Evolutionary conservation across 1,140 invertebrate species (phyloP).

Genomic region (Maniola jurtina): DNA sequence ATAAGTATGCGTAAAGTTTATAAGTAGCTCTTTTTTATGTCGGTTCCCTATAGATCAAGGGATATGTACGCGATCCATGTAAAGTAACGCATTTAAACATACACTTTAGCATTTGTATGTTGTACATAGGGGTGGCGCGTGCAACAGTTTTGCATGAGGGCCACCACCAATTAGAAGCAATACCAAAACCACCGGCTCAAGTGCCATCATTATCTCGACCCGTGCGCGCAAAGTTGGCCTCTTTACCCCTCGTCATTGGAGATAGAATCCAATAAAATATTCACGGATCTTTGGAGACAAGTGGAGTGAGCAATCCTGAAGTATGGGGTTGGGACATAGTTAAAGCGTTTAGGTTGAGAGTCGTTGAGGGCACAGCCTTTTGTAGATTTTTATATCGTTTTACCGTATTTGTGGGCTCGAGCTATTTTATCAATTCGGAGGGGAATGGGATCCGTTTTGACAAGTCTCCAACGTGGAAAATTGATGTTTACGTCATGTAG

Average conservation of each 20-base stretch:
- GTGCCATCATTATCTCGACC: conserved; percentile 74
- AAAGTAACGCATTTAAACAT: conserved; percentile 19
- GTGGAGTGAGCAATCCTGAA: conserved; percentile 76
- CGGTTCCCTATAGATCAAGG: not conserved
- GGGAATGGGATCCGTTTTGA: conserved; percentile 60
- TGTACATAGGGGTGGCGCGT: conserved; percentile 68
- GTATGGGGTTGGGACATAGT: conserved; percentile 74
- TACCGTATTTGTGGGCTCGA: conserved; percentile 56
- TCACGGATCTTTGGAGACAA: conserved; percentile 75
- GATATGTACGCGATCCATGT: conserved; percentile 2
- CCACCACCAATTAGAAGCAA: conserved; percentile 75
- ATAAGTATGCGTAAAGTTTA: no score
- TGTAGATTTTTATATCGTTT: conserved; percentile 74
- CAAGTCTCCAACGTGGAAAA: conserved; percentile 52
- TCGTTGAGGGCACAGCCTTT: conserved; percentile 67
- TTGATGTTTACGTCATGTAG: conserved; percentile 34
- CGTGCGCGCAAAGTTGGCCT: conserved; percentile 45
- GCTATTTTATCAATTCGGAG: conserved; percentile 75
- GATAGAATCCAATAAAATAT: conserved; percentile 60
- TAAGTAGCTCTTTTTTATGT: no score
- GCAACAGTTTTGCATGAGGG: conserved; percentile 75
- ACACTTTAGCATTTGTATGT: conserved; percentile 16
- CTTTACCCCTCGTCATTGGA: conserved; percentile 52
- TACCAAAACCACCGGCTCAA: conserved; percentile 71
- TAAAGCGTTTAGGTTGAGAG: conserved; percentile 76